Conservation (phyloP, 92 coral and sea anemone species). For the Epizoanthus scotinus region DNA sequence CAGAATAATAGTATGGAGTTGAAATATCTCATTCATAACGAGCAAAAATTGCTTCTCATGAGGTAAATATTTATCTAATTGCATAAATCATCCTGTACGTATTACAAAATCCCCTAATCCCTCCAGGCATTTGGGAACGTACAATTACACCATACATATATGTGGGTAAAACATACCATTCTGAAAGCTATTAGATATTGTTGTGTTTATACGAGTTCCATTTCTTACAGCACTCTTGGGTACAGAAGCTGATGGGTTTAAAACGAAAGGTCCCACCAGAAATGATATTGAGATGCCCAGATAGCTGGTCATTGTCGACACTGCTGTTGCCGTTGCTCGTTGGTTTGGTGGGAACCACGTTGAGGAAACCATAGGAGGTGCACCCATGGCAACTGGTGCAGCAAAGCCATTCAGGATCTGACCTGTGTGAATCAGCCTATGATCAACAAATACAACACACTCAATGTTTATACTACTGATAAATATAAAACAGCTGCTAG, state of each 20-base stretch:
- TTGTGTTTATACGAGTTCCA: neutral
- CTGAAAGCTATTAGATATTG: neutral
- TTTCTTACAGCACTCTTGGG: neutral
- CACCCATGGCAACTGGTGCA: slow-evolving; percentile 98
- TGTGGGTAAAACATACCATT: slow-evolving; percentile 7
- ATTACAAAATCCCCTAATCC: no score
- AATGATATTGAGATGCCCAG: slow-evolving; percentile 87
- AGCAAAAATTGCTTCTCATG: no score
- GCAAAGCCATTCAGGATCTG: slow-evolving; percentile 91
- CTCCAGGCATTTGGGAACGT: no score
- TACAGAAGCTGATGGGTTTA: slow-evolving; percentile 71
- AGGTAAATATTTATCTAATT: no score
- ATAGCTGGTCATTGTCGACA: slow-evolving; percentile 87
- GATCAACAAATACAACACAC: neutral
- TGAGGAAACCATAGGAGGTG: slow-evolving; percentile 91
- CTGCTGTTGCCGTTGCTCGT: slow-evolving; percentile 94
- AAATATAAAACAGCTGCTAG: no score
- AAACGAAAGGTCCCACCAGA: slow-evolving; percentile 91
- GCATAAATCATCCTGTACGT: no score
- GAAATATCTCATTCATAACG: no score
- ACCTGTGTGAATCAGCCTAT: slow-evolving; percentile 84
- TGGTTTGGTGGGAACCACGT: slow-evolving; percentile 99
- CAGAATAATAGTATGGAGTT: no score
- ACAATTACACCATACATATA: no score
- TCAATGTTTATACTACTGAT: neutral